Evolutionary conservation across 1,140 invertebrate genomes (phyloP).

Genomic region (Triops longicaudatus): DNA sequence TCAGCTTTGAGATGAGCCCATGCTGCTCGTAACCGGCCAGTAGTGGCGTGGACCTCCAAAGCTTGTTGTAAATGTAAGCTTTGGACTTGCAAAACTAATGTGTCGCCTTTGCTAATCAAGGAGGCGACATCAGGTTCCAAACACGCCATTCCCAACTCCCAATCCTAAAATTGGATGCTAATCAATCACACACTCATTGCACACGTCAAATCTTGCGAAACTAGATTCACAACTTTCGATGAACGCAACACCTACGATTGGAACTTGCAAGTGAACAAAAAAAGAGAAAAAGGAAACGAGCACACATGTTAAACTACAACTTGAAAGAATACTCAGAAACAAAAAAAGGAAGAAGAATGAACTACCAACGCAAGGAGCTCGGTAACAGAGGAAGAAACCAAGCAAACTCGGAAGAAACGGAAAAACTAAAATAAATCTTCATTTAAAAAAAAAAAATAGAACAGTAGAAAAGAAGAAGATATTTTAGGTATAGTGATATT

Average conservation of each 20-base stretch:
- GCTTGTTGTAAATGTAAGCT: constrained; percentile 24
- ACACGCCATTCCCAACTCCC: constrained; percentile 34
- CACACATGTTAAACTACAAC: no score
- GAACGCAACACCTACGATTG: no score
- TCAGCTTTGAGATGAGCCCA: constrained; percentile 23
- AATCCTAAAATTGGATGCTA: constrained; percentile 21
- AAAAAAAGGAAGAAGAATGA: no score
- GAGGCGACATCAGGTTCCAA: constrained; percentile 68
- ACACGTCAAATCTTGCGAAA: neutral
- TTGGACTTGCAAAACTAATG: constrained; percentile 42
- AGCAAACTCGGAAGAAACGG: no score
- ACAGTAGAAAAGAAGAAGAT: no score
- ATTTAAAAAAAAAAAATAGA: no score
- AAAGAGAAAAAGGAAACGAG: neutral
- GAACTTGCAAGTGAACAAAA: constrained; percentile 25
- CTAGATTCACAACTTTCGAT: neutral
- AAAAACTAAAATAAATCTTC: no score
- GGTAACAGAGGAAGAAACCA: no score
- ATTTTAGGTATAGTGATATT: no score
- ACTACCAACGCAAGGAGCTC: no score
- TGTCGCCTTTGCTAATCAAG: constrained; percentile 67
- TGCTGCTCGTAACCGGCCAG: constrained; percentile 20
- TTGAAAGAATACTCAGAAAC: neutral
- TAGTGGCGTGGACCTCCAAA: constrained; percentile 22
- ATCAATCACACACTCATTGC: neutral